phyloP scores from a whole-genome alignment of 2,797 vertebrate species.

The Eremophila alpestris region DNA sequence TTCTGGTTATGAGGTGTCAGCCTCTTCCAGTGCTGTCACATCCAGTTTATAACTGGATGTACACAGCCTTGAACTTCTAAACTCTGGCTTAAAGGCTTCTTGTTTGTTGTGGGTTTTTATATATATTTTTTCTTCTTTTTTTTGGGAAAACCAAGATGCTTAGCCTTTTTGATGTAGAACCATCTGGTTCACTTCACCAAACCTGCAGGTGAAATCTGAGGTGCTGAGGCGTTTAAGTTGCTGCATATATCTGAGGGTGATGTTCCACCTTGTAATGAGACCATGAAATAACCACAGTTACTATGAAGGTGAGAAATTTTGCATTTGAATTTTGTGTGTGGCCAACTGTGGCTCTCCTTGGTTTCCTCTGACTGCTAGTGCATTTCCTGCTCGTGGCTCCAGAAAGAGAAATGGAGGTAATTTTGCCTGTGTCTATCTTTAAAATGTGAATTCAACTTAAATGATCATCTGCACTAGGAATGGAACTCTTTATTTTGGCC shows the following conservation, averaged over 20 bases:
- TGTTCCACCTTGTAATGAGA: background rate
- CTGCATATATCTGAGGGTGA: background rate
- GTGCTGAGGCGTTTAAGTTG: background rate
- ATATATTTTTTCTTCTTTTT: background rate
- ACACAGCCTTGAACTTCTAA: conserved; percentile 12
- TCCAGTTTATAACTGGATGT: background rate
- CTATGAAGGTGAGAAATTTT: background rate
- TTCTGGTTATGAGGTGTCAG: background rate
- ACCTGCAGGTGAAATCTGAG: background rate
- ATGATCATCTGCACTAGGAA: background rate
- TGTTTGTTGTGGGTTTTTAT: background rate
- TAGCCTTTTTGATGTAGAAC: background rate
- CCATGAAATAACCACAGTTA: conserved; percentile 1
- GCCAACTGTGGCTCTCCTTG: background rate
- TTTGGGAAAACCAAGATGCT: background rate
- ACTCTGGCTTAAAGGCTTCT: background rate
- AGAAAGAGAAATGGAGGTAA: background rate
- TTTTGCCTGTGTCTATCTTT: background rate
- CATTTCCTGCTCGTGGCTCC: background rate
- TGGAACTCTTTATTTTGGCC: background rate
- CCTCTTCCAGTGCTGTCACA: background rate
- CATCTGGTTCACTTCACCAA: background rate
- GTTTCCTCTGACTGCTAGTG: background rate
- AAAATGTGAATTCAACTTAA: background rate
- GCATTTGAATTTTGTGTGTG: background rate